These are phyloP conservation scores for Eupsilia transversa DNA, from an alignment of 2,888 invertebrate species.

Conservation along the genomic window DNA sequence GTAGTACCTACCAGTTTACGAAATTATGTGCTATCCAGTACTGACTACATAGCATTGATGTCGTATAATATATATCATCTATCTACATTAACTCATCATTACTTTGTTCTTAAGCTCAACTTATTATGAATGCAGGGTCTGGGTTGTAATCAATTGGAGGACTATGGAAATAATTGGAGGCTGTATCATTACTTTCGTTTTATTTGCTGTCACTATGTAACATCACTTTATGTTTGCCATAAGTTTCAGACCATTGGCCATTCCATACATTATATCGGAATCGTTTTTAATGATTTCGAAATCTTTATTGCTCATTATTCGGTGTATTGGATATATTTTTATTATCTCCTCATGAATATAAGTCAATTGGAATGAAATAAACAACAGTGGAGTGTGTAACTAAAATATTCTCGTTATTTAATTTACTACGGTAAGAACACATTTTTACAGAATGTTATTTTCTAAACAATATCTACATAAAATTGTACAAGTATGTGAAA, in stretches of 20 bases:
- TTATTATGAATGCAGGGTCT: conserved; percentile 25
- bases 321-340: conserved; percentile 1
- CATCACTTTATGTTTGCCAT: conserved; percentile 25
- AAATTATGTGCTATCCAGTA: background rate
- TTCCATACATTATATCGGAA: conserved; percentile 15
- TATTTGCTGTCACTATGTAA: conserved; percentile 53
- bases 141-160: conserved; percentile 23
- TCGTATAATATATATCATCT: background rate
- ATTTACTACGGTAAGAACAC: conserved; percentile 91
- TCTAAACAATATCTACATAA: conserved; percentile 90
- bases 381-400: conserved; percentile 86
- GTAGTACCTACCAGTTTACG: background rate
- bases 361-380: conserved; percentile 73
- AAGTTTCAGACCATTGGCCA: conserved; percentile 8
- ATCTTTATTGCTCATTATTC: conserved; percentile 29
- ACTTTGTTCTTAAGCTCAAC: conserved; percentile 6
- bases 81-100: background rate
- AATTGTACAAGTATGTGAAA: conserved; percentile 90
- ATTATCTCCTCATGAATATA: conserved; percentile 11
- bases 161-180: conserved; percentile 53
- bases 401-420: conserved; percentile 91
- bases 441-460: conserved; percentile 91
- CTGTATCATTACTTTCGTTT: conserved; percentile 38
- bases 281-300: conserved; percentile 16
- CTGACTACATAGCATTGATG: background rate